A percentile compares a stretch with the other conserved stretches of the same genome.
phyloP scores from a whole-genome alignment of 2,797 vertebrate genomes.

The Melanotaenia nigrans region DNA sequence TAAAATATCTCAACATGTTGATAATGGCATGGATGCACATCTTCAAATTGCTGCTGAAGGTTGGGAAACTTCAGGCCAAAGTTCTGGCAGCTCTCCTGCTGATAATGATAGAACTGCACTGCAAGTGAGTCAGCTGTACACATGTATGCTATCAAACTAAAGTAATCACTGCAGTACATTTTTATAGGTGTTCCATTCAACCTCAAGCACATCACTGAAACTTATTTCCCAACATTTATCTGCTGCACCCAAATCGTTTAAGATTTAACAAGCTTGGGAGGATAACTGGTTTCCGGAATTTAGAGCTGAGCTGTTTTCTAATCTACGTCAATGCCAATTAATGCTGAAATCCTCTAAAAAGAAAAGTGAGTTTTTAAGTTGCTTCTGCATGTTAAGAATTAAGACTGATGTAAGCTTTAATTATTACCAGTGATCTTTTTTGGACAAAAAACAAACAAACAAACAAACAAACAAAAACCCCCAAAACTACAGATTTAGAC shows the following conservation, averaged over 20 bases:
- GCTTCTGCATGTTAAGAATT: not conserved
- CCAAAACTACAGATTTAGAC: not conserved
- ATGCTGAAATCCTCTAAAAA: not conserved
- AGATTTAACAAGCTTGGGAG: not conserved
- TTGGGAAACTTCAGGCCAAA: not conserved
- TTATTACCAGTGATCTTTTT: not conserved
- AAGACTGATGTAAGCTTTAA: not conserved
- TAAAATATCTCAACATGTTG: not conserved
- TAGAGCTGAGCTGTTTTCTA: not conserved
- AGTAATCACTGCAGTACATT: constrained; percentile 4
- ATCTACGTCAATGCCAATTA: not conserved
- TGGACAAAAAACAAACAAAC: no score
- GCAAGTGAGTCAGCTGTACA: not conserved
- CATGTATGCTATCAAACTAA: not conserved
- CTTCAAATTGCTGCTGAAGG: not conserved
- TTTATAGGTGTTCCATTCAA: constrained; percentile 23
- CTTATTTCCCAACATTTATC: not conserved
- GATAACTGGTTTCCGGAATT: not conserved
- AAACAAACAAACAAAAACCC: no score
- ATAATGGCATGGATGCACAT: not conserved
- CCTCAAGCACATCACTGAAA: constrained; percentile 1
- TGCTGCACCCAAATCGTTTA: not conserved
- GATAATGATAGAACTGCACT: not conserved
- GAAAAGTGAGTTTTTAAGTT: not conserved
- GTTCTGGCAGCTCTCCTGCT: not conserved